These are phyloP conservation scores for Bufo bufo DNA, from an alignment of 2,113 vertebrate species.

Conservation along the genomic window DNA sequence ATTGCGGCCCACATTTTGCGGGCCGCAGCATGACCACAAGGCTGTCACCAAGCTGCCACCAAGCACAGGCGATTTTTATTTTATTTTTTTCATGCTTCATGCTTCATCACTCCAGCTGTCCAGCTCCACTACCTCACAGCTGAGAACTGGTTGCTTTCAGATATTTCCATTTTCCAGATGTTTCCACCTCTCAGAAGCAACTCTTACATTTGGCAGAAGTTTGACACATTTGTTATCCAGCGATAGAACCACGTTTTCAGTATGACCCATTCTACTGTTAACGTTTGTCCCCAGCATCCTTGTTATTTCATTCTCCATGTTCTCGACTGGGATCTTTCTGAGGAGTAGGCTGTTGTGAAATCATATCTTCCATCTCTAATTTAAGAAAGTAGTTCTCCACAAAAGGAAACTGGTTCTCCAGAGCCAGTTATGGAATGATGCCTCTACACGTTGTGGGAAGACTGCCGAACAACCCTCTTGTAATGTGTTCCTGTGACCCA, in stretches of 20 bases:
- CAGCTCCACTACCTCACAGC: background rate
- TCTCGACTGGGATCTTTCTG: background rate
- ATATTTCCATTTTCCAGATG: background rate
- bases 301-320: background rate
- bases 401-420: background rate
- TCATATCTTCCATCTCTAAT: background rate
- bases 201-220: background rate
- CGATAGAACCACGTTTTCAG: background rate
- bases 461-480: background rate
- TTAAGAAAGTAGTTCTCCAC: background rate
- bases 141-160: background rate
- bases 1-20: no score
- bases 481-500: background rate
- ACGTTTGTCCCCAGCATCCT: no score
- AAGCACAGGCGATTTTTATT: background rate
- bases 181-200: background rate
- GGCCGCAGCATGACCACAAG: no score
- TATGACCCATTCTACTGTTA: background rate
- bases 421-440: background rate
- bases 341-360: background rate
- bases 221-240: background rate
- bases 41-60: no score
- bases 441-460: background rate
- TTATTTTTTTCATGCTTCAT: background rate
- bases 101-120: background rate